Evolutionary conservation across 2,888 invertebrate species (phyloP), one percentile per base, ranked within the genome.

Genomic region (Drosophila suboccidentalis): DNA sequence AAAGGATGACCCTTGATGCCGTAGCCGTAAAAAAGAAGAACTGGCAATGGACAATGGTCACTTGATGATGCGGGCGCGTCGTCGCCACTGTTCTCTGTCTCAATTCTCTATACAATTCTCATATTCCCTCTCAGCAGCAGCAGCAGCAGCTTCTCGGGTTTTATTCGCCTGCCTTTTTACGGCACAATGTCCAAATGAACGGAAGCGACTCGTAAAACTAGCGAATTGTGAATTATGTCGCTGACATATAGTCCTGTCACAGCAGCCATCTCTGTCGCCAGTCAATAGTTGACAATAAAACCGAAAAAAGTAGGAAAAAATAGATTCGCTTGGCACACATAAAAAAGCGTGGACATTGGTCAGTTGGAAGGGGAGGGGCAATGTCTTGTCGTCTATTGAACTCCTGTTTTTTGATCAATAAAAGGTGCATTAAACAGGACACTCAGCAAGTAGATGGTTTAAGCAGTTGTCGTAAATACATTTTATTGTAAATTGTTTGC

Each of bases 141-240:
- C 26, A 26, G 26, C 26, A 67, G 64, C 68, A 76, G 68, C 59
- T 72, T 36, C 51, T 47, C 59, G 5, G 13, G 58, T 71, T 79
- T 77, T 80, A 74, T 80, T 65, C 71, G 78, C 58, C 47, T 64
- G 83, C 66, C 74, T 78, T 87, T 84, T 84, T 87, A 84, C 84
- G 84, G 78, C 83, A 80, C 73, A 86, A 75, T 68, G 82, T 71
- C 73, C 73, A 75, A 82, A 78, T 78, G 90, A 83, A 91, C 91
- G 91, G 91, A 91, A 91, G 84, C 89, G 83, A 84, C 87, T 91
- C 91, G 90, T 91, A 91, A 91, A 91, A 91, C 90, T 90, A 91
- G 90, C 91, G 91, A 91, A 91, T 91, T 91, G 91, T 91, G 91
- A 91, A 91, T 91, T 91, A 91, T 90, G 89, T 87, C 83, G 75